A percentile compares a stretch with the other conserved stretches of the same genome.
phyloP scores from a whole-genome alignment of 2,113 vertebrate genomes.

The Epinephelus moara region DNA sequence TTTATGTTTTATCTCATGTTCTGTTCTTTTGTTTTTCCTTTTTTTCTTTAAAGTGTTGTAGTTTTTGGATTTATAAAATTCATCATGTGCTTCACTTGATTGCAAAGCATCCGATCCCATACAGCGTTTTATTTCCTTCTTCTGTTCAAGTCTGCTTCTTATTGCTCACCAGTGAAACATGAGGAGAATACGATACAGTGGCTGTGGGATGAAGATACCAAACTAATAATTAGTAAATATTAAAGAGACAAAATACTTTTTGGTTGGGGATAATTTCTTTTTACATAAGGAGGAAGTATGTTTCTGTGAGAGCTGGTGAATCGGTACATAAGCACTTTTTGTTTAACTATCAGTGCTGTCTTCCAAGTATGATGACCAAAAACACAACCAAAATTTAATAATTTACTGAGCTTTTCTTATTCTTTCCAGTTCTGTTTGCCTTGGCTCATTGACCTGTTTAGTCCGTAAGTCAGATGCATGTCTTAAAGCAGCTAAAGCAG shows the following conservation, averaged over 20 bases:
- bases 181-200: not conserved
- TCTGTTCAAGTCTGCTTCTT: not conserved
- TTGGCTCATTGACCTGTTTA: conserved; percentile 18
- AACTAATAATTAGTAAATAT: not conserved
- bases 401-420: not conserved
- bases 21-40: not conserved
- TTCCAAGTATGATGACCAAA: conserved; percentile 34
- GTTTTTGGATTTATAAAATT: not conserved
- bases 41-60: conserved; percentile 1
- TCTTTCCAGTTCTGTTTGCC: not conserved
- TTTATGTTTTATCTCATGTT: conserved; percentile 64
- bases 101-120: not conserved
- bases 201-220: conserved; percentile 21
- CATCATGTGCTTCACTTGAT: not conserved
- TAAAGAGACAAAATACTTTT: not conserved
- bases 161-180: not conserved
- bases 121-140: conserved; percentile 42
- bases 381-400: not conserved
- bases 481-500: conserved; percentile 47
- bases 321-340: conserved; percentile 44
- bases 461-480: not conserved
- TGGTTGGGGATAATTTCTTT: not conserved
- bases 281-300: not conserved
- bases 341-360: conserved; percentile 29
- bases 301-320: conserved; percentile 17